Percentiles rank a stretch among this genome's conserved stretches.
Evolutionary conservation across 2,113 vertebrate species (phyloP).

Genomic region (Urocynchramus pylzowi): DNA sequence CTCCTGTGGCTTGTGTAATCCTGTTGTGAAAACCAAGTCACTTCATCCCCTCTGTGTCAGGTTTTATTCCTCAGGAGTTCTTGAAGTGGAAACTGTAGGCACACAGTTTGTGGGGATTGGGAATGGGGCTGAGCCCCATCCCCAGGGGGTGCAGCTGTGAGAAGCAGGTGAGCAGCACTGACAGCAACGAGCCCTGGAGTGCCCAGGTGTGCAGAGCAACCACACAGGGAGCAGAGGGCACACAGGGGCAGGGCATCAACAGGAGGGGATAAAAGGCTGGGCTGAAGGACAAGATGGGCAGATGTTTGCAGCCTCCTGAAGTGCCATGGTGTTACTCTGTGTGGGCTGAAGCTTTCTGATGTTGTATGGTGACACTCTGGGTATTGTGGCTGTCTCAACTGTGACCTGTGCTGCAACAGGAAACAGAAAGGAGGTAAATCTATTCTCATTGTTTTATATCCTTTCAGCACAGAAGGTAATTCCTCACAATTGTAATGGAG

Average conservation of each 20-base stretch:
- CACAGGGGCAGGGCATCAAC: background rate
- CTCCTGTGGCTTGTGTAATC: background rate
- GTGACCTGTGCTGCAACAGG: background rate
- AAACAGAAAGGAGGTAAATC: background rate
- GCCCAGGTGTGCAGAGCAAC: background rate
- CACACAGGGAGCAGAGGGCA: background rate
- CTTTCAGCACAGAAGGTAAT: background rate
- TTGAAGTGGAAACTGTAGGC: background rate
- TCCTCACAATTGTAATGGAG: background rate
- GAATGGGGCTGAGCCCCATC: background rate
- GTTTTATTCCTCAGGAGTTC: background rate
- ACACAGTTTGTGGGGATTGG: background rate
- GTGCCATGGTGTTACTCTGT: accelerated
- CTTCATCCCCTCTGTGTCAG: background rate
- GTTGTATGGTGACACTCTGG: background rate
- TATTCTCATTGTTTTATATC: background rate
- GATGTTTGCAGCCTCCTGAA: background rate
- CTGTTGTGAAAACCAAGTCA: background rate
- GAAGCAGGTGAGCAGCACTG: background rate
- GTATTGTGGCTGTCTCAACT: background rate
- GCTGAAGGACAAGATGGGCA: background rate
- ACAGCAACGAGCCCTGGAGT: too few relatives aligned
- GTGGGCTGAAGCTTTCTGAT: background rate
- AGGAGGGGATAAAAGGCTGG: background rate
- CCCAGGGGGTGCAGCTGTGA: background rate